phyloP scores from a whole-genome alignment of 2,113 vertebrate species.

The Indicator indicator region DNA sequence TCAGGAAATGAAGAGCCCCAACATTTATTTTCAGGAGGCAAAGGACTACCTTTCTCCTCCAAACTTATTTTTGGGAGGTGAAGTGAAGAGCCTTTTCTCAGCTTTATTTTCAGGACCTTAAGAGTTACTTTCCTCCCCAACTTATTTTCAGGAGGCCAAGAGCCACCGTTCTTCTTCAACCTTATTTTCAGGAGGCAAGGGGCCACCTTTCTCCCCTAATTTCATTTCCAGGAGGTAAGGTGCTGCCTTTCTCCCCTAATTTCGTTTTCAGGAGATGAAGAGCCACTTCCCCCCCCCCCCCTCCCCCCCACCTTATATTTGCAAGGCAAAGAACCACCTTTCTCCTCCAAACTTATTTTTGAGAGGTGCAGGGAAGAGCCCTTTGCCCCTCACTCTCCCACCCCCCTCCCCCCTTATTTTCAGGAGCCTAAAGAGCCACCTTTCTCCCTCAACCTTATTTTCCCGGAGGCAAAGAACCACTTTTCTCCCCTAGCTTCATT shows the following conservation, averaged over 20 bases:
- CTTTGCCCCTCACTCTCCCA: too few species aligned
- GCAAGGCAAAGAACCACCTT: not conserved
- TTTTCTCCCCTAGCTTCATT: not conserved
- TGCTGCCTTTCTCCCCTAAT: not conserved
- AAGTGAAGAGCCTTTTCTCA: not conserved
- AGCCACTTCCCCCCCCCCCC: too few species aligned
- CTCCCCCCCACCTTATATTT: not conserved
- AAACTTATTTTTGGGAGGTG: not conserved
- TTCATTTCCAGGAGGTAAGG: not conserved
- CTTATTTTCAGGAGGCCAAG: not conserved
- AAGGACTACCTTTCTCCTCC: not conserved
- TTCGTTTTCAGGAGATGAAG: too few species aligned
- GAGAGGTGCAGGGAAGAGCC: not conserved
- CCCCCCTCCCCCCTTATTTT: not conserved
- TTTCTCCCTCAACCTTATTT: not conserved
- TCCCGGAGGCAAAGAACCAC: too few species aligned
- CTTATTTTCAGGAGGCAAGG: not conserved
- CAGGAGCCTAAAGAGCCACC: too few species aligned
- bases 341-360: not conserved
- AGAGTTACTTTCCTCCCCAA: not conserved
- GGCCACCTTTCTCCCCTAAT: not conserved
- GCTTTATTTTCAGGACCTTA: not conserved
- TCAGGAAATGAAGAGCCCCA: not conserved
- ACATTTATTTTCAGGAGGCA: too few species aligned
- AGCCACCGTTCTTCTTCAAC: not conserved